A percentile compares a stretch with the other conserved stretches of the same genome.
These are phyloP conservation scores for Trichomycterus rosablanca DNA, from an alignment of 2,113 vertebrate species.

Conservation along the genomic window DNA sequence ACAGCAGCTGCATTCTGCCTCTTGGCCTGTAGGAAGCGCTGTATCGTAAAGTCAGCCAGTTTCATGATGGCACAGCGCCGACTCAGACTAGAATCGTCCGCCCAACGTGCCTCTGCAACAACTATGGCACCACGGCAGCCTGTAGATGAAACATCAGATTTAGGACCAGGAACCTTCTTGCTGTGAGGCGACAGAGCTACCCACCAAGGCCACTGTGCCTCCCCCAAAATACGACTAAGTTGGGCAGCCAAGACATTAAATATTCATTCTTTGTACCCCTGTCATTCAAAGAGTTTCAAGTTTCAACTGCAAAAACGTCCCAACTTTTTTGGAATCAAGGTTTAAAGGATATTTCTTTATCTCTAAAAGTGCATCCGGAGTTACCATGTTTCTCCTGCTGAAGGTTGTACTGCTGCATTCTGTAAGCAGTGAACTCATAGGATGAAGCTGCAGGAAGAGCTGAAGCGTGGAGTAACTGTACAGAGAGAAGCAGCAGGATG, in stretches of 20 bases:
- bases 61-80: slow-evolving; percentile 70
- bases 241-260: no score
- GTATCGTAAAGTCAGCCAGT: slow-evolving; percentile 62
- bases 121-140: slow-evolving; percentile 69
- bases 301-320: no score
- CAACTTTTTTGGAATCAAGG: no score
- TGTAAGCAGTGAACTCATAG: slow-evolving; percentile 68
- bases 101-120: slow-evolving; percentile 64
- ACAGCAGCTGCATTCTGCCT: slow-evolving; percentile 68
- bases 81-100: slow-evolving; percentile 59
- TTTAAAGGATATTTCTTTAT: no score
- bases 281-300: no score
- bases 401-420: slow-evolving; percentile 72
- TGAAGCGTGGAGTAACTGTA: slow-evolving; percentile 47
- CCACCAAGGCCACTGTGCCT: no score
- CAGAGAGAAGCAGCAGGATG: slow-evolving; percentile 51
- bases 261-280: no score
- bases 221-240: no score
- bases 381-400: slow-evolving; percentile 60
- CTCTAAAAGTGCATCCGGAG: no score
- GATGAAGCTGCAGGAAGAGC: slow-evolving; percentile 58
- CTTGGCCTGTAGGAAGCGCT: slow-evolving; percentile 57
- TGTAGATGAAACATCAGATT: slow-evolving; percentile 12
- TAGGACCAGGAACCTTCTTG: no score
- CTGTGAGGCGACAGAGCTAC: no score